A percentile compares a stretch with the other conserved stretches of the same genome.
Evolutionary conservation across 2,797 vertebrate genomes (phyloP).

Genomic region (Neopelma chrysocephalum): DNA sequence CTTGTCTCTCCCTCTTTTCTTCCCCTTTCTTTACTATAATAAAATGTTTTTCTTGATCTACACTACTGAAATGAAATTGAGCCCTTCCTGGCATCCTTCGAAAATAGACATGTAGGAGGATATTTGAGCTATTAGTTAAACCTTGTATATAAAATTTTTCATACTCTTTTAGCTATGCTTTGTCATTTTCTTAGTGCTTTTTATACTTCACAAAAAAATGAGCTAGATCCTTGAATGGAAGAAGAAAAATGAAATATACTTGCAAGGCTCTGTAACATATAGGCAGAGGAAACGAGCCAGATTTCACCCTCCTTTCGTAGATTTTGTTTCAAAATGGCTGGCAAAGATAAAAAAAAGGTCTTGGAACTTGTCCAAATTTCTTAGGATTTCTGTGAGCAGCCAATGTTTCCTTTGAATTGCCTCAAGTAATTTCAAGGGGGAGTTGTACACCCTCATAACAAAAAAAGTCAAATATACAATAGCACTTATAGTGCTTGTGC

Average conservation of each 20-base stretch:
- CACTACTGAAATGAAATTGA: neutral
- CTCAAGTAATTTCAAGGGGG: neutral
- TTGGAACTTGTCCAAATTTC: conserved; percentile 6
- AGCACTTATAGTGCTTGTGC: neutral
- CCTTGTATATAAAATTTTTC: neutral
- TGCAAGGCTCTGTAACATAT: neutral
- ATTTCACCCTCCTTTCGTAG: neutral
- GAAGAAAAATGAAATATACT: conserved; percentile 34
- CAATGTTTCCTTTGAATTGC: neutral
- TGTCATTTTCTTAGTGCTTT: neutral
- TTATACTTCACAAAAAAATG: neutral
- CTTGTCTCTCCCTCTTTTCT: neutral
- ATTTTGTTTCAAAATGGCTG: conserved; percentile 22
- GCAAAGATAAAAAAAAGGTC: neutral
- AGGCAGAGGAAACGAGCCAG: neutral
- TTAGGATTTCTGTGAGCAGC: neutral
- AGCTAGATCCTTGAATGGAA: neutral
- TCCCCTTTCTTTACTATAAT: neutral
- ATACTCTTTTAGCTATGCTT: conserved; percentile 15
- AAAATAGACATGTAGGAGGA: neutral
- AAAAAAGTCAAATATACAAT: neutral
- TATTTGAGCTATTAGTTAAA: conserved; percentile 15
- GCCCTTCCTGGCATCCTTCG: neutral
- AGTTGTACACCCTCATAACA: neutral
- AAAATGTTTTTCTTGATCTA: neutral